Conservation (phyloP, 92 coral and sea anemone species). For the Chrysogorgia sp. region DNA sequence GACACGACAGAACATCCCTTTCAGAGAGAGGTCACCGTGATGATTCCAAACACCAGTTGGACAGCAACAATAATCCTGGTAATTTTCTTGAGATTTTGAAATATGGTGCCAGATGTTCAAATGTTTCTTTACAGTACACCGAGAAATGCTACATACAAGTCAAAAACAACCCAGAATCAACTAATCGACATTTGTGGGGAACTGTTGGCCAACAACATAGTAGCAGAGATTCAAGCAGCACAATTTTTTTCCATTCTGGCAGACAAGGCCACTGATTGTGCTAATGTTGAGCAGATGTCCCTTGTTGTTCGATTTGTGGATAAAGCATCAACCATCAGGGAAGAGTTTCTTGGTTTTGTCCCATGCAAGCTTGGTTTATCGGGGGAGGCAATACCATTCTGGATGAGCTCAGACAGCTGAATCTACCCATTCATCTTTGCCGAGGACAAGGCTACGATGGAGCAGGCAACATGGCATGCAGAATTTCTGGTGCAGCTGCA, state of each 20-base stretch:
- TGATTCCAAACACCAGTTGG: neutral
- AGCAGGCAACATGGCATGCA: slow-evolving; percentile 72
- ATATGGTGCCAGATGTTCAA: slow-evolving; percentile 23
- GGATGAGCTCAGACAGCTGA: slow-evolving; percentile 55
- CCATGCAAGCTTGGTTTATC: slow-evolving; percentile 61
- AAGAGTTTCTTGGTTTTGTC: slow-evolving; percentile 69
- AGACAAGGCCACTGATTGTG: slow-evolving; percentile 47
- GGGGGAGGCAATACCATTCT: slow-evolving; percentile 58
- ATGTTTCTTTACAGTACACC: neutral
- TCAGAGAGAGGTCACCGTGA: slow-evolving; percentile 29
- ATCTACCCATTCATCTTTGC: slow-evolving; percentile 62
- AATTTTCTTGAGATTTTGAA: neutral
- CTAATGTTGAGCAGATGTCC: slow-evolving; percentile 39
- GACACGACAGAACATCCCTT: neutral
- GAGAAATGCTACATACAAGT: slow-evolving; percentile 28
- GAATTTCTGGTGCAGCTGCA: slow-evolving; percentile 68
- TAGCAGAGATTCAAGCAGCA: slow-evolving; percentile 22
- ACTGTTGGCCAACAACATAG: slow-evolving; percentile 28
- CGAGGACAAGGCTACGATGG: slow-evolving; percentile 79
- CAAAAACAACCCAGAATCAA: slow-evolving; percentile 46
- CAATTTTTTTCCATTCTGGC: slow-evolving; percentile 45
- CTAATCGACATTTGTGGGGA: slow-evolving; percentile 47
- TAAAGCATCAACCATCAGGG: slow-evolving; percentile 34
- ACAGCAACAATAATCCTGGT: neutral
- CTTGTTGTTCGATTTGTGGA: slow-evolving; percentile 53